Conservation (phyloP, 2,113 vertebrate genomes). For the Ranitomeya variabilis region DNA sequence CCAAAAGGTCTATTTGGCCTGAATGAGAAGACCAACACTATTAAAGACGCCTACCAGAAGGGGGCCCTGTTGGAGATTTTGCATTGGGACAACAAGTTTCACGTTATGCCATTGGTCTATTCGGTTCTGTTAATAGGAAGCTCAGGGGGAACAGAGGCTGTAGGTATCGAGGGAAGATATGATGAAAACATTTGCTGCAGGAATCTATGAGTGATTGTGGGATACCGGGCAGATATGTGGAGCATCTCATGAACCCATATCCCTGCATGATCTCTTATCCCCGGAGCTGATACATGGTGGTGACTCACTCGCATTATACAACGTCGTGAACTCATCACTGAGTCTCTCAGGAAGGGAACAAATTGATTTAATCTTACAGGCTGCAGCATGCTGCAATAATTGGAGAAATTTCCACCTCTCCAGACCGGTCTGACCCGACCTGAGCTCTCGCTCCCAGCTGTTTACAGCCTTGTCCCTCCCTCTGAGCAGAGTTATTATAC, state of each 20-base stretch:
- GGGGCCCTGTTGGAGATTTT: too few relatives aligned
- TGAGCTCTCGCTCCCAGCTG: slow-evolving; percentile 73
- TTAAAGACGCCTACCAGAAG: too few relatives aligned
- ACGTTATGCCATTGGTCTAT: too few relatives aligned
- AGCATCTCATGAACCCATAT: neutral
- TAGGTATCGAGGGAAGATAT: neutral
- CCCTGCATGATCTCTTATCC: neutral
- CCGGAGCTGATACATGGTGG: neutral
- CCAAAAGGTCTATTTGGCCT: too few relatives aligned
- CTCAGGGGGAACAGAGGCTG: neutral
- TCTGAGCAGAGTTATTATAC: slow-evolving; percentile 22
- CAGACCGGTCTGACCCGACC: slow-evolving; percentile 72
- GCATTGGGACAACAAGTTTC: too few relatives aligned
- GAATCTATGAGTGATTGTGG: neutral
- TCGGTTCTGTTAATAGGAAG: neutral
- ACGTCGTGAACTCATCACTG: slow-evolving; percentile 61
- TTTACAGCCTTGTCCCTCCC: slow-evolving; percentile 68
- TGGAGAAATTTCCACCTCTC: slow-evolving; percentile 72
- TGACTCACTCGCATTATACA: slow-evolving; percentile 38
- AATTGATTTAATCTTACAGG: slow-evolving; percentile 74
- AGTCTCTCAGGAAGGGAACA: slow-evolving; percentile 67
- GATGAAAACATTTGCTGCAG: neutral
- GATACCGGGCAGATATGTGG: neutral
- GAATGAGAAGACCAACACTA: too few relatives aligned
- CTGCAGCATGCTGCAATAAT: slow-evolving; percentile 71